Evolutionary conservation across 2,888 invertebrate species (phyloP).

Genomic region (Lutraria lutraria): DNA sequence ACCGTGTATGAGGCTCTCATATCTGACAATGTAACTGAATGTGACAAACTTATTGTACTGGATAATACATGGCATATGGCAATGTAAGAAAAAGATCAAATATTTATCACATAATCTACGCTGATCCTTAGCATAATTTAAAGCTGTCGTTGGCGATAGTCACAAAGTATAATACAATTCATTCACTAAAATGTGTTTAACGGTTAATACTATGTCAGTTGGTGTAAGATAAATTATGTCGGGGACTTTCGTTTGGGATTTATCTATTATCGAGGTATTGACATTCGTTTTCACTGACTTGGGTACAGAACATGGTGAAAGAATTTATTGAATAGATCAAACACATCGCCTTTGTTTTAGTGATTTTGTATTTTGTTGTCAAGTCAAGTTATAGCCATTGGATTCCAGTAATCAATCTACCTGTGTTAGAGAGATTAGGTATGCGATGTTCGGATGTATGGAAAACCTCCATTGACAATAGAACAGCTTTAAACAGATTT

Average conservation of each 20-base stretch:
- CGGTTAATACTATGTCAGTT: slow-evolving; percentile 52
- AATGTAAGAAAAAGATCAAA: slow-evolving; percentile 17
- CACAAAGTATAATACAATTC: slow-evolving; percentile 19
- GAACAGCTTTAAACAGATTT: background rate
- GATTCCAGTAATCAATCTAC: slow-evolving; percentile 55
- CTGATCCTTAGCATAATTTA: slow-evolving; percentile 6
- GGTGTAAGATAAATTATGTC: slow-evolving; percentile 52
- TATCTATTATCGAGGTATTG: slow-evolving; percentile 49
- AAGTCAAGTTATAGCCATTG: slow-evolving; percentile 36
- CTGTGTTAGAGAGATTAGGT: slow-evolving; percentile 43
- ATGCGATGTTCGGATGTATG: slow-evolving; percentile 29
- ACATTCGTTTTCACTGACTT: slow-evolving; percentile 62
- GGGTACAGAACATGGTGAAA: slow-evolving; percentile 26
- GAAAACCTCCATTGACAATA: slow-evolving; percentile 21
- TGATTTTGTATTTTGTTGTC: slow-evolving; percentile 51
- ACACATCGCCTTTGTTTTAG: slow-evolving; percentile 51
- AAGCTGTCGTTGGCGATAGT: background rate
- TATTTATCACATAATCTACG: background rate
- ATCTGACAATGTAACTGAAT: background rate
- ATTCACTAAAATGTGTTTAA: slow-evolving; percentile 52
- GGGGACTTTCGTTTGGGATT: slow-evolving; percentile 61
- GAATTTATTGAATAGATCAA: slow-evolving; percentile 52
- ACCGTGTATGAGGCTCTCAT: background rate
- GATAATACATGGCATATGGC: background rate
- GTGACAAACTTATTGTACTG: background rate